These are phyloP conservation scores for Acleris cristana DNA, from an alignment of 2,888 invertebrate genomes.

Conservation along the genomic window DNA sequence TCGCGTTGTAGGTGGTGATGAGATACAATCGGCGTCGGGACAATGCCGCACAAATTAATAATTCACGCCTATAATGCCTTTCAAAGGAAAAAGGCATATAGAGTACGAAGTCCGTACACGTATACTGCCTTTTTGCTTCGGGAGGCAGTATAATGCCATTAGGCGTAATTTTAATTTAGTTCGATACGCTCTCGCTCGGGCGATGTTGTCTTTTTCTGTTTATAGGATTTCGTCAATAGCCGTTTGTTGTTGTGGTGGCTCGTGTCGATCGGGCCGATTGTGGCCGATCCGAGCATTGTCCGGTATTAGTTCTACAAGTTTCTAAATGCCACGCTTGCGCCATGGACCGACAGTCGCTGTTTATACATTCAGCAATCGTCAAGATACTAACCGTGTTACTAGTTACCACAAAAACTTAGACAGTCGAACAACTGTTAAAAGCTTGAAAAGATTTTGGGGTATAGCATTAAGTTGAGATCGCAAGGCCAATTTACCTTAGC, in stretches of 20 bases:
- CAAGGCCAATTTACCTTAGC: too few relatives aligned
- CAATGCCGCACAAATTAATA: slow-evolving; percentile 78
- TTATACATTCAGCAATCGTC: slow-evolving; percentile 41
- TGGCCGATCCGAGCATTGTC: slow-evolving; percentile 48
- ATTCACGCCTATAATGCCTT: slow-evolving; percentile 73
- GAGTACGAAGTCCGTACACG: too few relatives aligned
- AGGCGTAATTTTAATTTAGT: slow-evolving; percentile 74
- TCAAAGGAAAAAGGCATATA: slow-evolving; percentile 30
- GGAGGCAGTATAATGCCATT: slow-evolving; percentile 48
- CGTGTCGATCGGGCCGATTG: slow-evolving; percentile 62
- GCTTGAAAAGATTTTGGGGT: not conserved
- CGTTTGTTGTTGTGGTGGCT: slow-evolving; percentile 55
- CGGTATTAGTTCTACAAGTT: slow-evolving; percentile 56
- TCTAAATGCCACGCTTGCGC: slow-evolving; percentile 55
- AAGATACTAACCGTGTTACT: slow-evolving; percentile 41
- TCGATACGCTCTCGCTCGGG: slow-evolving; percentile 59
- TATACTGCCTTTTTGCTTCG: too few relatives aligned
- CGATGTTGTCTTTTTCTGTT: slow-evolving; percentile 59
- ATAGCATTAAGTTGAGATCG: too few relatives aligned
- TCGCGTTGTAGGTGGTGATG: slow-evolving; percentile 12
- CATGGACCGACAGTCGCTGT: slow-evolving; percentile 9
- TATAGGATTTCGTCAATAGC: slow-evolving; percentile 67
- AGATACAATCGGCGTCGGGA: slow-evolving; percentile 56
- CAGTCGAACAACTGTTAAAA: too few relatives aligned
- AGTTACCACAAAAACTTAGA: too few relatives aligned